phyloP scores from a whole-genome alignment of 1,140 invertebrate genomes.

The Monomorium pharaonis region DNA sequence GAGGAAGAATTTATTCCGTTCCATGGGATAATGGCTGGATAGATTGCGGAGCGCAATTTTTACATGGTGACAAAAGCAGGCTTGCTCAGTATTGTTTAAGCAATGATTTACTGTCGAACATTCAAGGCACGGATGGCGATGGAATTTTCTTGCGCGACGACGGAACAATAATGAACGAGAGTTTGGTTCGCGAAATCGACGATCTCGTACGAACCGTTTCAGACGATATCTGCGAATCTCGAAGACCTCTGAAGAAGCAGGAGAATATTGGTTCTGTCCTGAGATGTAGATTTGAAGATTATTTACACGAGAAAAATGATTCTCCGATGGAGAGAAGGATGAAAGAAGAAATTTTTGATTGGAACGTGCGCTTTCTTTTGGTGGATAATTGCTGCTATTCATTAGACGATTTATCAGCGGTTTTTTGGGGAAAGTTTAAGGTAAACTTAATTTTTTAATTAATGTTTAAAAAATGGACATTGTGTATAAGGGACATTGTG shows the following conservation, averaged over 20 bases:
- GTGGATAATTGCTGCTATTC: slow-evolving; percentile 88
- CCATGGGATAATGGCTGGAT: slow-evolving; percentile 80
- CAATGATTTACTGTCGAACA: slow-evolving; percentile 84
- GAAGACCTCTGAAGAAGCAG: slow-evolving; percentile 58
- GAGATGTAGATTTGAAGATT: slow-evolving; percentile 83
- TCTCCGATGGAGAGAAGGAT: slow-evolving; percentile 70
- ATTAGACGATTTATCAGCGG: slow-evolving; percentile 84
- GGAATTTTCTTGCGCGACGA: slow-evolving; percentile 86
- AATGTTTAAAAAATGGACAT: not conserved
- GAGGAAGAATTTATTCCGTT: slow-evolving; percentile 87
- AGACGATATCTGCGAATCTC: slow-evolving; percentile 69
- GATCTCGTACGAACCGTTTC: slow-evolving; percentile 78
- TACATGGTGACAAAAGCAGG: slow-evolving; percentile 89
- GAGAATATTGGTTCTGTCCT: slow-evolving; percentile 84
- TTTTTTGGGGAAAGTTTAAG: slow-evolving; percentile 87
- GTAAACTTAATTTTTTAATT: slow-evolving; percentile 68
- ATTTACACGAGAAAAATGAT: slow-evolving; percentile 81
- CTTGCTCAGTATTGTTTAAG: slow-evolving; percentile 79
- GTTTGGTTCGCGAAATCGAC: slow-evolving; percentile 84
- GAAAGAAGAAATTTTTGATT: slow-evolving; percentile 87
- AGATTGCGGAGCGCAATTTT: slow-evolving; percentile 91
- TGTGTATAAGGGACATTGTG: no score
- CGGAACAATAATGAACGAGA: slow-evolving; percentile 80
- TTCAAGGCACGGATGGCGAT: slow-evolving; percentile 84
- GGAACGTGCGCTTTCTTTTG: slow-evolving; percentile 87